These are phyloP conservation scores for Pocota personata DNA, from an alignment of 2,888 invertebrate genomes.

Conservation along the genomic window DNA sequence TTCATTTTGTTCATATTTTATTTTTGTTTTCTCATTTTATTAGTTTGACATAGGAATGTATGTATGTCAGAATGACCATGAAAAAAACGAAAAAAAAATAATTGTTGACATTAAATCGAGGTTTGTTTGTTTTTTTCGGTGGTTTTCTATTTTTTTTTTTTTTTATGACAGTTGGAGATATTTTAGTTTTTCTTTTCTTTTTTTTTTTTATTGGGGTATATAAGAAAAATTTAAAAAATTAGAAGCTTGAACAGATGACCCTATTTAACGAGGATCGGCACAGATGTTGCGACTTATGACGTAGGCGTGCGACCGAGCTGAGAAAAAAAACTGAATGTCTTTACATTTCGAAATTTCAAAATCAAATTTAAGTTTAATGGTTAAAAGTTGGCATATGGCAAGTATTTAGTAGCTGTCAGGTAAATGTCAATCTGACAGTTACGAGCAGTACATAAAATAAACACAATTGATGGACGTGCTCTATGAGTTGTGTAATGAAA, in stretches of 20 bases:
- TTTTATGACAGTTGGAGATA: conserved; percentile 3
- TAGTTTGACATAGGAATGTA: conserved; percentile 47
- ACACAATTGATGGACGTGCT: background rate
- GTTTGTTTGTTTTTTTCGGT: conserved; percentile 2
- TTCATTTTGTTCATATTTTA: background rate
- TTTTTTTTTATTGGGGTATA: background rate
- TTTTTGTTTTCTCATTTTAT: conserved; percentile 9
- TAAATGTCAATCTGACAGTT: background rate
- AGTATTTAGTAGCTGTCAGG: background rate
- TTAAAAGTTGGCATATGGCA: background rate
- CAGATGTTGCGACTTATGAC: background rate
- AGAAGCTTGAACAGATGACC: background rate
- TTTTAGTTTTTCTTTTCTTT: background rate
- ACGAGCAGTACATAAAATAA: background rate
- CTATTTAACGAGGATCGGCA: background rate
- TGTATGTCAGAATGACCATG: conserved; percentile 50
- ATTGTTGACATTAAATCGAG: conserved; percentile 1
- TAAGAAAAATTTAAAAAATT: background rate
- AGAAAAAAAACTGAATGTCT: background rate
- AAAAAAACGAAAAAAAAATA: background rate
- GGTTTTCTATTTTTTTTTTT: background rate
- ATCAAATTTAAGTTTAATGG: background rate
- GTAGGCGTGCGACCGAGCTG: background rate
- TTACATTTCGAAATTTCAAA: background rate
- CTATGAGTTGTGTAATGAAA: background rate